Base-by-base conservation (phyloP, 2,797 vertebrate species). In the Mionectes olivaceus region DNA sequence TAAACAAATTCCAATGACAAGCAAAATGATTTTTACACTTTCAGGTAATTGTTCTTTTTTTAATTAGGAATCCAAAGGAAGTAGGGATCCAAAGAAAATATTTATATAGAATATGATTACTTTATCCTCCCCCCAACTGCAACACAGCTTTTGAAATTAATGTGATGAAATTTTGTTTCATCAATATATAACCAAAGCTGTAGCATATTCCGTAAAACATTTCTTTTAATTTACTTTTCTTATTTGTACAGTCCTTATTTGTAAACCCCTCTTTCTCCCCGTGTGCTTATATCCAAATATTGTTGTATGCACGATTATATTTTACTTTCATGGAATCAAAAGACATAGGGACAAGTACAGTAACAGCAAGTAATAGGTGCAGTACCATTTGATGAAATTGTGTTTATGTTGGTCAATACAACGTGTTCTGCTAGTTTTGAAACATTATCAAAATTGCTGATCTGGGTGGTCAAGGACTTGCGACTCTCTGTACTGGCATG, bases 381-480 rank as follows among this genome's bases (percentile, higher is more conserved):
- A 41, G 81, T 89, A 92, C 97, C 97, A 14, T 98, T 97, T 74
- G 95, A 75, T 35, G 98, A 97, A 37, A 97, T 49, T 39, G 96
- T 95, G 91, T 91, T 97, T 92, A 98, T 94, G 88, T 92, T 98
- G 44, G 96, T 97, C 81, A 97, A 74, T 74, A 97, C 97, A 95
- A 99, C 97, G 2, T 99, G 99, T 93, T 99, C 99, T 17, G 99
- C 99, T 80, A 99, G 98, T 95, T 98, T 98, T 28, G 99, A 98
- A 94, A 98, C 57, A 4, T 98, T 99, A 95, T 99, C 99, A 90
- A 98, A 98, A 92, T 99, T 99, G 97, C 98, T 98, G 91, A 98
- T 98, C 94, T 99, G 99, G 15, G 99, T 99, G 35, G 99, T 99
- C 93, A 99, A 94, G n/a, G 99, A 99, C 97, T 99, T 99, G 46